These are phyloP conservation scores for Eira barbara DNA, from an alignment of 2,113 vertebrate genomes.

Conservation along the genomic window DNA sequence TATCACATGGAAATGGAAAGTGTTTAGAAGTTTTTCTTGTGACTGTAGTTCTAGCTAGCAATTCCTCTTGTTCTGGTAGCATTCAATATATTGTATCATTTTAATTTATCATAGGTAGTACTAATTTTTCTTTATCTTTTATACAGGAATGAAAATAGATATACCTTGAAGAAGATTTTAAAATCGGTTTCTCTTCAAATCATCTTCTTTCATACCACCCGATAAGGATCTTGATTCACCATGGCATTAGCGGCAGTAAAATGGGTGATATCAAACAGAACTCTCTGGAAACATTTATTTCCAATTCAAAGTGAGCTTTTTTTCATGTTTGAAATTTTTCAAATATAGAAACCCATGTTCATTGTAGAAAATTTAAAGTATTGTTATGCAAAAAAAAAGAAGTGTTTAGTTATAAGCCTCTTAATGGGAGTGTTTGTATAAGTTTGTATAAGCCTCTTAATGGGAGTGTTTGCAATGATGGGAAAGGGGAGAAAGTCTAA, in stretches of 20 bases:
- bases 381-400: background rate
- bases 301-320: constrained; percentile 62
- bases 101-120: background rate
- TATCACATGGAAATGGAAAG: background rate
- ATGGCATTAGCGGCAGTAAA: constrained; percentile 51
- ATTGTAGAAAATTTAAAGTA: background rate
- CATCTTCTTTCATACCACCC: background rate
- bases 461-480: background rate
- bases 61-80: background rate
- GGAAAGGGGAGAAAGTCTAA: background rate
- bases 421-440: background rate
- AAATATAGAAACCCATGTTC: background rate
- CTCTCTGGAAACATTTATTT: constrained; percentile 53
- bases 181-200: background rate
- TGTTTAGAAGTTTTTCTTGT: background rate
- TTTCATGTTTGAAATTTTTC: constrained; percentile 6
- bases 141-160: constrained; percentile 45
- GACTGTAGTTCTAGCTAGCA: background rate
- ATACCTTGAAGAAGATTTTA: constrained; percentile 25
- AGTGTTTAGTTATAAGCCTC: background rate
- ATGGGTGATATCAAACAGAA: constrained; percentile 30
- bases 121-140: constrained; percentile 48
- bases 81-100: background rate
- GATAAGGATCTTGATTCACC: constrained; percentile 2
- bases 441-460: background rate